Conservation (phyloP, 2,113 vertebrate species). For the Gasterosteus nipponicus region DNA sequence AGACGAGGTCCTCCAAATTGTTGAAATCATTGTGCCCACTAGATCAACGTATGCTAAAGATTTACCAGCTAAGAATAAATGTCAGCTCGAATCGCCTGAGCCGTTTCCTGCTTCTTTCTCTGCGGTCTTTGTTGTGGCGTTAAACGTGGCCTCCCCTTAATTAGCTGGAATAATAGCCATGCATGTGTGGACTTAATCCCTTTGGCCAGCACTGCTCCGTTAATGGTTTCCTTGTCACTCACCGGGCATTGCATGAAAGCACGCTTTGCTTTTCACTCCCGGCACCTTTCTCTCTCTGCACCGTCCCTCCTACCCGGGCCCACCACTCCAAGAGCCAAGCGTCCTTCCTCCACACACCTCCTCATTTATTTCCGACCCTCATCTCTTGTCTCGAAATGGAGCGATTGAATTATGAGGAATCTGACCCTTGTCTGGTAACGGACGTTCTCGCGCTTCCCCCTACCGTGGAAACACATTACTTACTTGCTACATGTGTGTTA, state of each 20-base stretch:
- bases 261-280: slow-evolving; percentile 78
- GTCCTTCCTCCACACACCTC: slow-evolving; percentile 59
- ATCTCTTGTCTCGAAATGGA: slow-evolving; percentile 63
- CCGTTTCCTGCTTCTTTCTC: slow-evolving; percentile 78
- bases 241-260: slow-evolving; percentile 77
- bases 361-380: slow-evolving; percentile 39
- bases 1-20: slow-evolving; percentile 40
- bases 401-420: slow-evolving; percentile 72
- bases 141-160: slow-evolving; percentile 81
- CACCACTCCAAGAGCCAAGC: slow-evolving; percentile 50
- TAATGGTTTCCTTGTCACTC: slow-evolving; percentile 86
- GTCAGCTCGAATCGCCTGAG: slow-evolving; percentile 58
- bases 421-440: slow-evolving; percentile 47
- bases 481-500: slow-evolving; percentile 59
- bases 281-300: slow-evolving; percentile 73
- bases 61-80: slow-evolving; percentile 57
- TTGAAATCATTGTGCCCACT: slow-evolving; percentile 51
- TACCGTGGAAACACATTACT: slow-evolving; percentile 61
- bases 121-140: slow-evolving; percentile 75
- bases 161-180: slow-evolving; percentile 84
- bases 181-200: slow-evolving; percentile 84
- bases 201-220: slow-evolving; percentile 72
- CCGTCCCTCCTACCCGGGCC: slow-evolving; percentile 35
- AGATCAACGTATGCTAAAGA: slow-evolving; percentile 62
- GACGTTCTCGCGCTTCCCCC: slow-evolving; percentile 37